A percentile compares a stretch with the other conserved stretches of the same genome.
phyloP scores from a whole-genome alignment of 2,113 vertebrate species.

The Paracanthobrama guichenoti region DNA sequence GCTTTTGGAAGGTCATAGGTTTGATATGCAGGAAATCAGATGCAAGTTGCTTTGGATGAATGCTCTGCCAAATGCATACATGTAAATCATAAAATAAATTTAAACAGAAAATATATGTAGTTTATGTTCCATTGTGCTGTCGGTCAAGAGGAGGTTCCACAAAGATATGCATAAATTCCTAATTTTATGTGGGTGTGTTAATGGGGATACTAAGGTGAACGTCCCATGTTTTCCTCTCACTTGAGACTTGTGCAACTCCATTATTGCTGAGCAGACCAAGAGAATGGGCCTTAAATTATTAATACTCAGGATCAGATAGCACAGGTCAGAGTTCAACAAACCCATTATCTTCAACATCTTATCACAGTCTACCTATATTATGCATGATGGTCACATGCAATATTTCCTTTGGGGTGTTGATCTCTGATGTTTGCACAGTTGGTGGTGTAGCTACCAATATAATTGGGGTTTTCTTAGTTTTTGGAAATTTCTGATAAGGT shows the following conservation, averaged over 20 bases:
- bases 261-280: conserved; percentile 24
- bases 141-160: not conserved
- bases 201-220: not conserved
- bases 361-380: conserved; percentile 49
- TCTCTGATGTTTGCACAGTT: not conserved
- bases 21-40: not conserved
- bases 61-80: not conserved
- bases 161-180: not conserved
- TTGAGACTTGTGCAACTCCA: not conserved
- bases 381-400: conserved; percentile 43
- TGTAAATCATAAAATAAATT: not conserved
- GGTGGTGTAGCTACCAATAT: not conserved
- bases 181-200: not conserved
- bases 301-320: conserved; percentile 48
- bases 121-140: not conserved
- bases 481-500: not conserved
- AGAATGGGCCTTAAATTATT: conserved; percentile 49
- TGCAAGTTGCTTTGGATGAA: not conserved
- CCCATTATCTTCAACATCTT: conserved; percentile 49
- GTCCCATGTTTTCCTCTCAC: not conserved
- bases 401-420: conserved; percentile 19
- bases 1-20: not conserved
- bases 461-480: not conserved
- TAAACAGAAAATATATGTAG: not conserved
- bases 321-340: conserved; percentile 56